These are phyloP conservation scores for Bacillus rossius DNA, from an alignment of 1,140 invertebrate genomes.

Conservation along the genomic window DNA sequence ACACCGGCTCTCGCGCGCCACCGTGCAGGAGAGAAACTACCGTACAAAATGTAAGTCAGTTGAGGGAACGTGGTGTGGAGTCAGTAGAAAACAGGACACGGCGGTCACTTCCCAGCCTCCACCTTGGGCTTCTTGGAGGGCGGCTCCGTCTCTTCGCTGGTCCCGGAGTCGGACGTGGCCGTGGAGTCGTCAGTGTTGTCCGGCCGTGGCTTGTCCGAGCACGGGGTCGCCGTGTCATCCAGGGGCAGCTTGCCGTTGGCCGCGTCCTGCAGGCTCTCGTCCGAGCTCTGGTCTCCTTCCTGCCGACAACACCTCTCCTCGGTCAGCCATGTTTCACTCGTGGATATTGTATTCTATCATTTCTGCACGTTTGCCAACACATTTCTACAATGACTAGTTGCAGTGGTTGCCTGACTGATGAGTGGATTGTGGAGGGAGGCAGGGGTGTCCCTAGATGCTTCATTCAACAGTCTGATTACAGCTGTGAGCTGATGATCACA, in stretches of 20 bases:
- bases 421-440: no score
- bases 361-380: no score
- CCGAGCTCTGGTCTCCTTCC: constrained; percentile 36
- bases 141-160: constrained; percentile 27
- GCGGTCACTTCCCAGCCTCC: constrained; percentile 40
- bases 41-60: constrained; percentile 3
- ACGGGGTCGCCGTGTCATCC: constrained; percentile 56
- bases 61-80: constrained; percentile 2
- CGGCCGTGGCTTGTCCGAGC: constrained; percentile 54
- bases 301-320: not conserved
- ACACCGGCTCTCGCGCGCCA: not conserved
- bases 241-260: constrained; percentile 35
- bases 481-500: no score
- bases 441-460: no score
- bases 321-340: no score
- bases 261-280: constrained; percentile 53
- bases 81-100: constrained; percentile 13
- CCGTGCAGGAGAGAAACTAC: not conserved
- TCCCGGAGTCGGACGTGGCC: constrained; percentile 23
- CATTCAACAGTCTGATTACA: no score
- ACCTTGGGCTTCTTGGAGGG: constrained; percentile 38
- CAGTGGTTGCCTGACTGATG: no score
- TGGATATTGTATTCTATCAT: no score
- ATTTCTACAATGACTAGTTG: no score
- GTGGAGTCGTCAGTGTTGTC: constrained; percentile 25